phyloP scores from a whole-genome alignment of 2,888 invertebrate species.

The Dolomedes plantarius region DNA sequence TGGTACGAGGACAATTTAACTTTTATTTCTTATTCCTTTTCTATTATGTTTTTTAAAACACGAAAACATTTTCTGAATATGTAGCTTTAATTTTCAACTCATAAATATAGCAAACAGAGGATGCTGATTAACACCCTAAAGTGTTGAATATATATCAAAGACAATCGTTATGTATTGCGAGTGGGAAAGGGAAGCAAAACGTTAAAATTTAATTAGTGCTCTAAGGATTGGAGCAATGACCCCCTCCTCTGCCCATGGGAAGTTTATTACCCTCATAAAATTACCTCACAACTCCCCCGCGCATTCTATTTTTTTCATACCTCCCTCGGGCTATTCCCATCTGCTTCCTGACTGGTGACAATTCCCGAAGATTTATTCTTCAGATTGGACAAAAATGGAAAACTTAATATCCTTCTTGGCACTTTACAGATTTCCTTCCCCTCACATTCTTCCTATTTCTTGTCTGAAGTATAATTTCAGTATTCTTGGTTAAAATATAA shows the following conservation, averaged over 20 bases:
- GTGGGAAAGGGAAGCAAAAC: neutral
- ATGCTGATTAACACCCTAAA: no score
- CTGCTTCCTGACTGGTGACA: neutral
- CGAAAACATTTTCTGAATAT: no score
- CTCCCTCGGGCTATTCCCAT: neutral
- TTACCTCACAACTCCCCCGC: neutral
- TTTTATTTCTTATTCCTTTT: no score
- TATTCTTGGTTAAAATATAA: no score
- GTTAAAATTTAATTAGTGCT: neutral
- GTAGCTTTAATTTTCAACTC: no score
- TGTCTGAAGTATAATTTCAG: no score
- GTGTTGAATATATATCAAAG: no score
- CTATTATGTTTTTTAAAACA: no score
- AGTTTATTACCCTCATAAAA: constrained; percentile 13
- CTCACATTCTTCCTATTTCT: neutral
- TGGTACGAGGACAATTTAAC: no score
- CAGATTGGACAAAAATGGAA: neutral
- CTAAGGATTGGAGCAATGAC: neutral
- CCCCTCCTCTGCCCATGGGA: neutral
- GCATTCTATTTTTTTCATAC: neutral
- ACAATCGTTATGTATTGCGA: no score
- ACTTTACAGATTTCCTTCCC: no score
- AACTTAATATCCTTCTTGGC: neutral
- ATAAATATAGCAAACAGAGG: no score
- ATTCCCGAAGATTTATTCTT: neutral